Conservation (phyloP, 2,113 vertebrate genomes). For the Ammodytes marinus region DNA sequence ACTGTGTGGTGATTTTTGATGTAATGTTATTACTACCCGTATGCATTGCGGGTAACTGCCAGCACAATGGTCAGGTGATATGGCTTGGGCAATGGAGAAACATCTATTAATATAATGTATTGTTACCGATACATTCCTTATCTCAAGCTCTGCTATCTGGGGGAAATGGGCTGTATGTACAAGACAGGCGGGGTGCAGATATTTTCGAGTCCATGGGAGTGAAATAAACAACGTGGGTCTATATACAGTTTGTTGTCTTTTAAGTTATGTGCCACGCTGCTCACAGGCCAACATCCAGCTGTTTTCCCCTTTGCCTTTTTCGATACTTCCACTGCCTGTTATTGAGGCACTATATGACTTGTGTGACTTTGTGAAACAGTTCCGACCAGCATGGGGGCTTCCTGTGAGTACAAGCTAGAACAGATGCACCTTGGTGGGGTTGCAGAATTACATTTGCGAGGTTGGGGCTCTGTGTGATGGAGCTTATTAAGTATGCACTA, state of each 20-base stretch:
- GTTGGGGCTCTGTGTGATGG: constrained; percentile 67
- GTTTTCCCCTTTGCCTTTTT: constrained; percentile 40
- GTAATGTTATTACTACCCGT: constrained; percentile 44
- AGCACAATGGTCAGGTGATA: constrained; percentile 22
- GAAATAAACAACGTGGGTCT: constrained; percentile 40
- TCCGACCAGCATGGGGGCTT: constrained; percentile 63
- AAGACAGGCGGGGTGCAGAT: constrained; percentile 10
- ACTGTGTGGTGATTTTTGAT: constrained; percentile 13
- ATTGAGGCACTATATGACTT: constrained; percentile 52
- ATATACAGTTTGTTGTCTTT: constrained; percentile 26
- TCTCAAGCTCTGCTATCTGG: constrained; percentile 17
- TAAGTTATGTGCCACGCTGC: constrained; percentile 11
- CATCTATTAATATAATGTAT: constrained; percentile 6
- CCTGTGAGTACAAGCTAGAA: constrained; percentile 66
- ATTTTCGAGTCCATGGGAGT: background rate
- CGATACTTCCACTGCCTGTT: constrained; percentile 26
- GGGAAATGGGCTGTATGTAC: background rate
- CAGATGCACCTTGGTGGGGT: constrained; percentile 73
- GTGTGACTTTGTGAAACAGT: constrained; percentile 76
- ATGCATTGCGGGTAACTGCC: background rate
- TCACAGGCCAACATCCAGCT: background rate
- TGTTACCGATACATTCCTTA: constrained; percentile 17
- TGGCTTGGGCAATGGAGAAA: constrained; percentile 14
- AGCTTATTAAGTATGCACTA: constrained; percentile 67
- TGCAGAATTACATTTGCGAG: constrained; percentile 64